Percentiles rank a stretch among this genome's conserved stretches.
Evolutionary conservation across 2,113 vertebrate species (phyloP).

Genomic region (Atrichornis clamosus): DNA sequence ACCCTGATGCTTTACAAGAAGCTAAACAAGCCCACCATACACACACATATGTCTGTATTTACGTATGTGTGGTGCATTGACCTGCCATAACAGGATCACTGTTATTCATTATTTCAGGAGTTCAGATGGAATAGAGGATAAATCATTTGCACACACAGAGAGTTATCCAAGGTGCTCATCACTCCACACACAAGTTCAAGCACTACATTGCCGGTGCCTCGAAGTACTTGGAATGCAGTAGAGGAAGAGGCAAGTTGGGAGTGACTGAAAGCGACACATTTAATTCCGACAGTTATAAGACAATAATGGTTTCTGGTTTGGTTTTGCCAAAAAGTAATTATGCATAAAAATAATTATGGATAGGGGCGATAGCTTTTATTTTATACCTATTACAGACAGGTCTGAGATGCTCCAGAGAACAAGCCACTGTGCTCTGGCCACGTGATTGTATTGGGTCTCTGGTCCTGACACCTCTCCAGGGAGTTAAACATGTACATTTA

Average conservation of each 20-base stretch:
- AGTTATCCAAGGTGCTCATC: background rate
- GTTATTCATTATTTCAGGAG: background rate
- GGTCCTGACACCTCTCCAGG: background rate
- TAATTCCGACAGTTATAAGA: background rate
- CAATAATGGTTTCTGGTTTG: background rate
- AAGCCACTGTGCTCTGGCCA: background rate
- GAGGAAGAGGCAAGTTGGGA: background rate
- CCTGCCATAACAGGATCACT: background rate
- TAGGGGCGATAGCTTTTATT: background rate
- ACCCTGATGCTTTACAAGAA: background rate
- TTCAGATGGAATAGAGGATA: background rate
- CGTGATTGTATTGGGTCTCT: background rate
- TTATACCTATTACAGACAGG: background rate
- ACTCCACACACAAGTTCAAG: background rate
- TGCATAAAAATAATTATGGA: background rate
- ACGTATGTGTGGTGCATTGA: background rate
- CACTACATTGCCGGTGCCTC: background rate
- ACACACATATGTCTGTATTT: background rate
- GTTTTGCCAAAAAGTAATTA: background rate
- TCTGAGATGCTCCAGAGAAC: background rate
- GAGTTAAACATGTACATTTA: background rate
- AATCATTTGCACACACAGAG: background rate
- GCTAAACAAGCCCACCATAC: background rate
- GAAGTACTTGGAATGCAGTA: background rate
- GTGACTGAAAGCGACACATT: background rate